A percentile compares a stretch with the other conserved stretches of the same genome.
These are phyloP conservation scores for Hystrix cristata DNA, from an alignment of 2,113 vertebrate genomes.

Conservation along the genomic window DNA sequence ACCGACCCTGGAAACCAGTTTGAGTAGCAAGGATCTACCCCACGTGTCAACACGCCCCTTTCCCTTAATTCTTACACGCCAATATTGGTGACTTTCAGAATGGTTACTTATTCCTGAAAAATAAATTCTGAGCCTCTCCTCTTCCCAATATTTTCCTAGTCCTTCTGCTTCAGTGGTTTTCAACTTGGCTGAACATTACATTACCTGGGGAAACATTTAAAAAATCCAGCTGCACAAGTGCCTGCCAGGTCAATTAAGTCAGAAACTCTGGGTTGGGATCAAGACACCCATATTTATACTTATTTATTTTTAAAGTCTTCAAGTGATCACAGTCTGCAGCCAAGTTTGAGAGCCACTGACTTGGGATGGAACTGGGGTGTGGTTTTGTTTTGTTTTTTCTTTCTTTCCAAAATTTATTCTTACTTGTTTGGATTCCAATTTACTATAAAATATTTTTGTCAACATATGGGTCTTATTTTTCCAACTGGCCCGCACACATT, in stretches of 20 bases:
- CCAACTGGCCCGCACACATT: neutral
- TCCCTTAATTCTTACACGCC: neutral
- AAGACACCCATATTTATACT: neutral
- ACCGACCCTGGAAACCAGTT: neutral
- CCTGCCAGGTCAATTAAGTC: neutral
- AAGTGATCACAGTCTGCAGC: neutral
- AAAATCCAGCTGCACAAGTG: neutral
- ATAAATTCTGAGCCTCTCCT: neutral
- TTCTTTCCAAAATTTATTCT: neutral
- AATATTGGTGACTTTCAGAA: neutral
- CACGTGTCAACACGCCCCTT: neutral
- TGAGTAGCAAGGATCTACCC: neutral
- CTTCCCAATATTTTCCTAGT: neutral
- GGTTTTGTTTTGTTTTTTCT: neutral
- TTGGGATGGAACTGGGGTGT: neutral
- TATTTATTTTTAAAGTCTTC: neutral
- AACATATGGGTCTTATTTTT: neutral
- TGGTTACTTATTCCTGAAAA: neutral
- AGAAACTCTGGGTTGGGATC: neutral
- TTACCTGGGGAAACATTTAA: neutral
- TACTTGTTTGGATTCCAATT: neutral
- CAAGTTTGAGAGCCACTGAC: constrained; percentile 1
- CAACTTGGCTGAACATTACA: neutral
- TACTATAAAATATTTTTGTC: neutral
- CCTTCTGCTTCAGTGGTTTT: constrained; percentile 3